Base-by-base conservation (phyloP, 2,888 invertebrate species). In the Liposcelis brunnea region DNA sequence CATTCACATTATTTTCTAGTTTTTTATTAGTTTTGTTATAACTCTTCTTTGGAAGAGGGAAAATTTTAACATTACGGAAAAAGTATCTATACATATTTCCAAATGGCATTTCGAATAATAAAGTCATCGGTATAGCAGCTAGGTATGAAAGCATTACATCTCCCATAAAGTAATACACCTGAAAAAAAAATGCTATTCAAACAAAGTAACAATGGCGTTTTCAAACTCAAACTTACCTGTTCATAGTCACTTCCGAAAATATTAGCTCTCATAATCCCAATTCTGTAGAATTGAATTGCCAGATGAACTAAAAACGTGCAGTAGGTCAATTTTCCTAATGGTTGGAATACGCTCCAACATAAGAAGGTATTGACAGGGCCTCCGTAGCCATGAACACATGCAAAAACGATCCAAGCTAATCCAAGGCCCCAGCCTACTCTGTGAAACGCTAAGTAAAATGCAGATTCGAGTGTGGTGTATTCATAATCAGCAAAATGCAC, bases 241-340 rank as follows among this genome's bases (percentile, higher is more conserved):
- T 26, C 26, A 6, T 4, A 6, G 8, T 26, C 26, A 6, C 26
- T 8, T 26, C 5, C 26, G 26, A 6, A 26, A 26, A 8, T 26
- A 26, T 26, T 35, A 6, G 35, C 10, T 7, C 35, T 4, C 7
- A 16, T 4, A 35, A 5, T 16, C 10, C 35, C 35, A 42, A 52
- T 52, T 47, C 52, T 50, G 40, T 55, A 53, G 40, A 55, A 51
- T 50, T 59, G 59, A 6, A 35, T 10, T 6, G 5, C 10, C 5
- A 35, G 4, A 10, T 26, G 26, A 35, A 35, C 10, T 6, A 35
- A 10, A 10, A 6, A 35, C 15, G 10, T 10, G 35, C 10, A 6
- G 10, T 35, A 35, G 7, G 35, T 6, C 10, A 35, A 16, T 10
- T 35, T 35, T 4, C 35, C 10, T 4, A 35, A 35, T 7, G 35